These are phyloP conservation scores for Phymanthus crucifer DNA, from an alignment of 92 coral and sea anemone species.

Conservation along the genomic window DNA sequence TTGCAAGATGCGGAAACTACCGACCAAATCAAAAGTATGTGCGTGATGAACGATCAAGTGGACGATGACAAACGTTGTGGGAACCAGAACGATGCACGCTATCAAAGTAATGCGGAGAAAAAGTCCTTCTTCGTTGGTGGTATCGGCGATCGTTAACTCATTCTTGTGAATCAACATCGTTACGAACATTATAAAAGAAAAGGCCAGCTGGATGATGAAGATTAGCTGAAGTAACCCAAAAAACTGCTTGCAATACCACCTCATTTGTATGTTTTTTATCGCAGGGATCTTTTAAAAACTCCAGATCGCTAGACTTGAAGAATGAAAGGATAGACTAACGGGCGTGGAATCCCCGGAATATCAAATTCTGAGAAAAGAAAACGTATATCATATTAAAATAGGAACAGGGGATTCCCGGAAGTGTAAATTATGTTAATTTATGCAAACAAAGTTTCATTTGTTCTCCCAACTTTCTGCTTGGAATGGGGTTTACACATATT, in stretches of 20 bases:
- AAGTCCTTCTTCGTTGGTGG: neutral
- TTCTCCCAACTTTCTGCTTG: too few species aligned
- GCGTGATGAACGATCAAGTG: slow-evolving; percentile 17
- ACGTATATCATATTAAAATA: neutral
- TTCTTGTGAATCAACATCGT: slow-evolving; percentile 11
- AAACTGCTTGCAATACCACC: neutral
- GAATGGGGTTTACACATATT: too few species aligned
- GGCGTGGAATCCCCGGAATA: too few species aligned
- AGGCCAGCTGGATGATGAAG: neutral
- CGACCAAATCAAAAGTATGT: slow-evolving; percentile 35
- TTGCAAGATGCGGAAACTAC: slow-evolving; percentile 25
- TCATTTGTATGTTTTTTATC: too few species aligned
- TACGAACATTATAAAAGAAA: neutral
- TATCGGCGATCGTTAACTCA: neutral
- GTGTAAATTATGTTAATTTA: neutral
- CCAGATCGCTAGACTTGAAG: neutral
- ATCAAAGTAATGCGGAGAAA: slow-evolving; percentile 12
- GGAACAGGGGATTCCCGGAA: slow-evolving; percentile 6
- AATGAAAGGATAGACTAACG: too few species aligned
- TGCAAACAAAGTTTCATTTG: too few species aligned
- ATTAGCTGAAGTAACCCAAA: neutral
- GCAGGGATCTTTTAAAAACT: too few species aligned
- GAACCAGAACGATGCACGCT: slow-evolving; percentile 10
- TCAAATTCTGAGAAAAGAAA: neutral
- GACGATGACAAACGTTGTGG: slow-evolving; percentile 18